These are phyloP conservation scores for Apostichopus japonicus DNA, from an alignment of 35 echinoderm and acorn worm species.

Conservation along the genomic window DNA sequence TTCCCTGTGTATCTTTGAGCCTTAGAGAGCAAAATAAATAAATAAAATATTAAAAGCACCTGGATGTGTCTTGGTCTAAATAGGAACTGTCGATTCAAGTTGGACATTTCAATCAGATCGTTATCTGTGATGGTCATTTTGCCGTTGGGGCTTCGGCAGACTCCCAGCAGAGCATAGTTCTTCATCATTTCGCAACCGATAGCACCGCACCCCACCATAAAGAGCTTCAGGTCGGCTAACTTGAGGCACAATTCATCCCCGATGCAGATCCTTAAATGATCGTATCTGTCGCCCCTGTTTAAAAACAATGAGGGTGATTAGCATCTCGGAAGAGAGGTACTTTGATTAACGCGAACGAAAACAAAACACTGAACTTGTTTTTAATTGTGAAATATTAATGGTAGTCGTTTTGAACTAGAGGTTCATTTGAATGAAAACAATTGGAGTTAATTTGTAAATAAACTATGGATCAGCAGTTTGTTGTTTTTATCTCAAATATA, in stretches of 20 bases:
- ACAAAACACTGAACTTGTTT: too few relatives aligned
- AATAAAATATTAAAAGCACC: constrained; percentile 42
- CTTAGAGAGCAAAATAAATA: not conserved
- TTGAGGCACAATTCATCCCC: constrained; percentile 73
- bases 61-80: constrained; percentile 98
- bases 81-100: constrained; percentile 96
- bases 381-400: too few relatives aligned
- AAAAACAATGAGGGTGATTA: not conserved
- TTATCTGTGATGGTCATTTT: constrained; percentile 94
- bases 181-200: constrained; percentile 99
- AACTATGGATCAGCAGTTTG: too few relatives aligned
- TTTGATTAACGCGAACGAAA: too few relatives aligned
- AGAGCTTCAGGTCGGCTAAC: constrained; percentile 72
- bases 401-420: too few relatives aligned
- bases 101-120: constrained; percentile 97
- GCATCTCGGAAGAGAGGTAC: not conserved
- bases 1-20: too few relatives aligned
- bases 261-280: constrained; percentile 80
- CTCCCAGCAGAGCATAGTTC: constrained; percentile 92
- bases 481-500: too few relatives aligned
- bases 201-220: constrained; percentile 99
- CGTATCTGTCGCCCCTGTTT: constrained; percentile 83
- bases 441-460: too few relatives aligned
- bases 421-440: too few relatives aligned
- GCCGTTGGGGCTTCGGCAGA: constrained; percentile 45